These are phyloP conservation scores for Peromyscus polionotus DNA, from an alignment of 2,113 vertebrate species.

Conservation along the genomic window DNA sequence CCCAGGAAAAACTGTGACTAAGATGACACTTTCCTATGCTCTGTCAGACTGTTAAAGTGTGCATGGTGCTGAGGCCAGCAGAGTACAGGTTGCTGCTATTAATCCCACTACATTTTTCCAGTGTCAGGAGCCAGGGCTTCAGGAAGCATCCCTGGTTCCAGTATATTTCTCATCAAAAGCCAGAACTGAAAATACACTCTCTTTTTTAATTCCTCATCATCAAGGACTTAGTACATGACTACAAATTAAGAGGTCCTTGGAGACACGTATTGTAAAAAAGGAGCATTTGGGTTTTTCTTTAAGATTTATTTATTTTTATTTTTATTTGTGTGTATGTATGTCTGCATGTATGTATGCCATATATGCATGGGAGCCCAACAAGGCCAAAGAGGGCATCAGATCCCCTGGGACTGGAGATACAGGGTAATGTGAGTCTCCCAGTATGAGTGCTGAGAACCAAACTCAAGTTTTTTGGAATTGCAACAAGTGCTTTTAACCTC, in stretches of 20 bases:
- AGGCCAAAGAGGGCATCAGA: neutral
- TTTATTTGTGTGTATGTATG: neutral
- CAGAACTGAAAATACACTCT: neutral
- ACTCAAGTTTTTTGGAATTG: neutral
- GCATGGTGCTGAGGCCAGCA: neutral
- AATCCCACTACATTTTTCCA: neutral
- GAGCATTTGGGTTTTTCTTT: neutral
- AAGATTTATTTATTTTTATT: neutral
- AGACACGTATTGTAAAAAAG: neutral
- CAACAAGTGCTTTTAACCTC: neutral
- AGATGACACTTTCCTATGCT: neutral
- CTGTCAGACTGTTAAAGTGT: neutral
- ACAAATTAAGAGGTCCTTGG: neutral
- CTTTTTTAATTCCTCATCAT: neutral
- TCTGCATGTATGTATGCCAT: neutral
- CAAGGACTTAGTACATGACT: neutral
- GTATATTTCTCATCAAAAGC: neutral
- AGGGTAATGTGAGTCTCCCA: neutral
- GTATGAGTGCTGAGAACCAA: neutral
- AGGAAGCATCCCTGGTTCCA: too few relatives aligned
- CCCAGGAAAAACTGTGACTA: neutral
- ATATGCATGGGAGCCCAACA: neutral
- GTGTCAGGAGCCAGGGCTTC: neutral
- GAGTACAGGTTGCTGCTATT: neutral
- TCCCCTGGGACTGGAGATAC: neutral